Percentiles rank a stretch among this genome's conserved stretches.
These are phyloP conservation scores for Acanthochromis polyacanthus DNA, from an alignment of 2,113 vertebrate species.

Conservation along the genomic window DNA sequence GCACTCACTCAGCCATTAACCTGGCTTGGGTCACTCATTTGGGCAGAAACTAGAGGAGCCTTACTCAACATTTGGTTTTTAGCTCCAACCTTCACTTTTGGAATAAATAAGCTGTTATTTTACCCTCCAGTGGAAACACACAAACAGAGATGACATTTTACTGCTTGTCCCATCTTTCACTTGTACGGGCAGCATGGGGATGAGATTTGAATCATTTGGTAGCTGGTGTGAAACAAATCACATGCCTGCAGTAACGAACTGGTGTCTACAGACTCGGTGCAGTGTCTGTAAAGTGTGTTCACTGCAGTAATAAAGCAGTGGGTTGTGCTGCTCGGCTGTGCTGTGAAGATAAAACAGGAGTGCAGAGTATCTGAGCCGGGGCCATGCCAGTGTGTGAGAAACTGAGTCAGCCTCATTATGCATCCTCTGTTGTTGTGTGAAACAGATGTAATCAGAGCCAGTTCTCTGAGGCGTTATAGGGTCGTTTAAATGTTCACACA, in stretches of 20 bases:
- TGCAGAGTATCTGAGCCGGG: background rate
- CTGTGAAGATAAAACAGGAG: slow-evolving; percentile 24
- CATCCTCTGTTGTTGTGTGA: background rate
- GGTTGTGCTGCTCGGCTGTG: background rate
- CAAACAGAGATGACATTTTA: slow-evolving; percentile 1
- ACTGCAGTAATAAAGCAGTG: background rate
- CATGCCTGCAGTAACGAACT: slow-evolving; percentile 40
- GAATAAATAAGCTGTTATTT: slow-evolving; percentile 25
- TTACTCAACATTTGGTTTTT: slow-evolving; percentile 13
- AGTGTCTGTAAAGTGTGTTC: slow-evolving; percentile 16
- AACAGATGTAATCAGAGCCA: background rate
- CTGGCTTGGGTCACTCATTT: background rate
- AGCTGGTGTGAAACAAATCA: slow-evolving; percentile 42
- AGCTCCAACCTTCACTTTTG: slow-evolving; percentile 1
- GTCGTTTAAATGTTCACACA: background rate
- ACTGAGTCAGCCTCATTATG: background rate
- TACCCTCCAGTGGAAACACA: slow-evolving; percentile 15
- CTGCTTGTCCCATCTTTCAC: background rate
- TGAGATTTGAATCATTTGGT: slow-evolving; percentile 41
- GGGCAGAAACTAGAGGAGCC: slow-evolving; percentile 1
- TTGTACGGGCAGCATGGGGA: background rate
- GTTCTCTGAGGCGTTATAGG: slow-evolving; percentile 7
- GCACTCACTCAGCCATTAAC: slow-evolving; percentile 38
- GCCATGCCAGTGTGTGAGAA: background rate
- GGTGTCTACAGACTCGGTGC: slow-evolving; percentile 32